Evolutionary conservation across 1,140 invertebrate genomes (phyloP), one percentile per base, ranked within the genome.

Genomic region (Atta colombica): DNA sequence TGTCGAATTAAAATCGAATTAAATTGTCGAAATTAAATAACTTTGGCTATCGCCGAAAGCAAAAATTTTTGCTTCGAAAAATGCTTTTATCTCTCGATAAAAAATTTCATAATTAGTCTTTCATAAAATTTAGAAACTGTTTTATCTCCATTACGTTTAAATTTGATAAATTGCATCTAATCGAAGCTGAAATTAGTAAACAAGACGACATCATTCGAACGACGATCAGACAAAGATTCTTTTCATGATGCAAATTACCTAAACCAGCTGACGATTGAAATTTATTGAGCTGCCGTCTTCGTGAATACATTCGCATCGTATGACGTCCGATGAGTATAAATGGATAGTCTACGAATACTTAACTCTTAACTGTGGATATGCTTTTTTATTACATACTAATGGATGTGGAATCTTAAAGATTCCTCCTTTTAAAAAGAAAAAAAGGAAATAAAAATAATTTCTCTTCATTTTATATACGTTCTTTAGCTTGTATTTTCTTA

Each of bases 261-360:
- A 77, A 65, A 65, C 31, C 45, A 49, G 39, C 25, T 49, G 31
- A 49, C 25, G 60, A 78, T 65, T 65, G 61, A 77, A 65, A 77
- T 63, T 77, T 49, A 65, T 65, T 65, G 35, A 49, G 18, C 61
- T 49, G 35, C 28, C 58, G 12, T 1, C 60, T 65, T 25, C 21
- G 18, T 25, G 21, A 63, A 77, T 16, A 16, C 16, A 7, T 45
- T 10, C 39, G 8, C 39, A 10, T 75, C n/a, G n/a, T 25, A 45
- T 4, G n/a, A 21, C 45, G 10, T 65, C 18, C 12, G 10, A 49
- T 63, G 18, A 7, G 12, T 65, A 77, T 77, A 77, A 61, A 77
- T 63, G 25, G 58, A 68, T 31, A n/a, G 1, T 80, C n/a, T 55
- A 21, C 21, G 12, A 80, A 65, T 63, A 53, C 61, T 80, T 68